phyloP scores from a whole-genome alignment of 2,888 invertebrate species.

The Limnephilus marmoratus region DNA sequence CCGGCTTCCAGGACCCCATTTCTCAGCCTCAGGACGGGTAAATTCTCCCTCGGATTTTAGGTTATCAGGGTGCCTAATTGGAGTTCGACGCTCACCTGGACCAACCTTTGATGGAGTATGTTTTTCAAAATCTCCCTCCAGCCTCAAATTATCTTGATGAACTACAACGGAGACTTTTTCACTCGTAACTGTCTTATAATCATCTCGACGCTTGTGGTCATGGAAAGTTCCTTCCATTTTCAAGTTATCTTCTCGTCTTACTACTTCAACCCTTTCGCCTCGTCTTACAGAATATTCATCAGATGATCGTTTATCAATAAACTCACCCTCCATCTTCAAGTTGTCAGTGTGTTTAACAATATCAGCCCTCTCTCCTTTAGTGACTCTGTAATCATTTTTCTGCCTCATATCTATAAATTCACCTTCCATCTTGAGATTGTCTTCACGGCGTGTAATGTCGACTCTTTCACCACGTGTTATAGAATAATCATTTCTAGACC shows the following conservation, averaged over 20 bases:
- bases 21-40: constrained; percentile 71
- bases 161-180: constrained; percentile 78
- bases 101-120: constrained; percentile 75
- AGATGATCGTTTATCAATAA: constrained; percentile 76
- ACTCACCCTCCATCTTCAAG: constrained; percentile 79
- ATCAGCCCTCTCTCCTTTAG: constrained; percentile 73
- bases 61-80: constrained; percentile 79
- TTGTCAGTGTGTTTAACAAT: constrained; percentile 72
- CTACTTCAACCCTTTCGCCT: constrained; percentile 77
- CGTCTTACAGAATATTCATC: constrained; percentile 77
- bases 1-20: constrained; percentile 72
- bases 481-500: constrained; percentile 76
- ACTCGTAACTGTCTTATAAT: constrained; percentile 77
- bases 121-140: constrained; percentile 78
- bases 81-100: constrained; percentile 78
- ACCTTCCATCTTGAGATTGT: constrained; percentile 80
- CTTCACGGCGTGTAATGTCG: constrained; percentile 79
- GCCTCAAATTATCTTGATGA: constrained; percentile 77
- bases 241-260: constrained; percentile 77
- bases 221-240: constrained; percentile 83
- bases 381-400: constrained; percentile 73
- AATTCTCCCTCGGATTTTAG: constrained; percentile 77
- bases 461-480: constrained; percentile 80
- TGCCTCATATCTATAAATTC: constrained; percentile 72
- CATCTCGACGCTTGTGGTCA: constrained; percentile 77